Conservation (phyloP, 1,140 invertebrate genomes). For the Luehdorfia chinensis region DNA sequence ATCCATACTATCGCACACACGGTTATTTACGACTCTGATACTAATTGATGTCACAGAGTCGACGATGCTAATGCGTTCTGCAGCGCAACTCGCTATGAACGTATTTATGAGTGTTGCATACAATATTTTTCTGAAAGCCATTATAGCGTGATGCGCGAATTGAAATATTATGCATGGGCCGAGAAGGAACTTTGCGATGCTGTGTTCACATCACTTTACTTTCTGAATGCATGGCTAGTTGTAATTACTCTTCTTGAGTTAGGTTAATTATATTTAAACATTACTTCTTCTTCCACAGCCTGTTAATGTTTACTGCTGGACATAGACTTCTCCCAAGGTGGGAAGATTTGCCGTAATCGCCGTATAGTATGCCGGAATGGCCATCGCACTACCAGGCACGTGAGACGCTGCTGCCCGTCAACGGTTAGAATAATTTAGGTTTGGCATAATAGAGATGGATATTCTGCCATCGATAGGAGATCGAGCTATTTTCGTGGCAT, state of each 20-base stretch:
- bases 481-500: no score
- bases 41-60: conserved; percentile 55
- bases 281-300: no score
- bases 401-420: no score
- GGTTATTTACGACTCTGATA: conserved; percentile 35
- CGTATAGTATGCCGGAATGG: no score
- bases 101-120: conserved; percentile 52
- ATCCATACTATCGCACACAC: conserved; percentile 27
- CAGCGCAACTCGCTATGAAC: conserved; percentile 34
- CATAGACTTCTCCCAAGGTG: no score
- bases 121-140: conserved; percentile 63
- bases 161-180: conserved; percentile 42
- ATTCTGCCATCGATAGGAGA: no score
- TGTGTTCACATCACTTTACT: not conserved
- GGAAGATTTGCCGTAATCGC: no score
- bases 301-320: no score
- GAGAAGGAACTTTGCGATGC: conserved; percentile 23
- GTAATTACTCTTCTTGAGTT: not conserved
- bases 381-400: no score
- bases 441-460: no score
- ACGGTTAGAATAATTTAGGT: no score
- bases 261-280: no score
- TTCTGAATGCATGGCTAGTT: not conserved
- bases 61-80: conserved; percentile 41
- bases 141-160: conserved; percentile 56